Base-by-base conservation (phyloP, 2,113 vertebrate species). In the Ranitomeya imitator region DNA sequence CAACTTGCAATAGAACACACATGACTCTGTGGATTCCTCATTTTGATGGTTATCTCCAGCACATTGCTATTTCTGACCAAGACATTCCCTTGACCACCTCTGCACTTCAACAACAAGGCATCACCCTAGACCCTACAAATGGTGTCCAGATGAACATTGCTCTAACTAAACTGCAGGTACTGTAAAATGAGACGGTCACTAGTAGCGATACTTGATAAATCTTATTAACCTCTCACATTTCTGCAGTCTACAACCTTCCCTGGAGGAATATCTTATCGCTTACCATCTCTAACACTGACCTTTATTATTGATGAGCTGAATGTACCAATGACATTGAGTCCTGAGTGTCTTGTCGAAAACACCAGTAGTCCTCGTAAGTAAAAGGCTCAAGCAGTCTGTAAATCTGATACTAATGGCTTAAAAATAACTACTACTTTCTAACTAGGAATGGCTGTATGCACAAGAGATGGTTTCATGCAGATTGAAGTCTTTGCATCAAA, bases 401-500 rank as follows among this genome's bases (percentile, higher is more conserved):
- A 3, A 54, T 55, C 13, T 57, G 3, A 59, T 1, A 1, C 11
- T 12, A 7, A 14, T 77, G 21, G 18, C 54, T 21, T 11, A 23
- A 23, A 1, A 79, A 2, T 79, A 13, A n/a, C n/a, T 15, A 19
- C 37, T 82, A 6, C 15, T 23, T n/a, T 31, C 23, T 19, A 0
- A 9, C 21, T 9, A 67, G 63, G 0, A 13, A 0, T 4, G n/a
- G 86, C 92, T 55, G 60, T 91, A 0, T 96, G 95, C 86, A 92
- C 93, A 4, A 90, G 57, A 7, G 93, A 95, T 31, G 95, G 95
- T 2, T 92, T 93, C 85, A 96, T 96, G 94, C 90, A 93, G 31
- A 91, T 96, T 54, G 88, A 95, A 85, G 4, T 95, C 13, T 71
- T 91, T 63, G 93, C 91, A 54, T 89, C 91, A 0, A 90, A 89